phyloP scores from a whole-genome alignment of 2,797 vertebrate species.

The Cryptoblepharus egeriae region DNA sequence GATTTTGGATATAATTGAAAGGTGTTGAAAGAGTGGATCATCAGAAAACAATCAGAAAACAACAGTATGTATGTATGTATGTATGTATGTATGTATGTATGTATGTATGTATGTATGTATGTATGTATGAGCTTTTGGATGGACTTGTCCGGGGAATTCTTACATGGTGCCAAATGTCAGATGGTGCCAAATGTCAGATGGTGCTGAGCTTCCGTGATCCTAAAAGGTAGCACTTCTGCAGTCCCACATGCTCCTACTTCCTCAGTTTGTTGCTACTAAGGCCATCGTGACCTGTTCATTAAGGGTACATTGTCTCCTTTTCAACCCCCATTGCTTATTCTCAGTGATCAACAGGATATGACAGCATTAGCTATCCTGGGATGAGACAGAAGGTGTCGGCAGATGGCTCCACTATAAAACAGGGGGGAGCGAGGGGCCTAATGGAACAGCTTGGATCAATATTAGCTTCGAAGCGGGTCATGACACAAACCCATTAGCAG shows the following conservation, averaged over 20 bases:
- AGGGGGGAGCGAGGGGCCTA: neutral
- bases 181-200: neutral
- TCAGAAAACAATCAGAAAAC: too few species aligned
- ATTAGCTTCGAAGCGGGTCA: constrained; percentile 6
- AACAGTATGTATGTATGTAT: too few species aligned
- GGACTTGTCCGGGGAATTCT: neutral
- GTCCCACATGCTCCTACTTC: too few species aligned
- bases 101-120: too few species aligned
- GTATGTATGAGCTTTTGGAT: neutral
- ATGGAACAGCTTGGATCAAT: constrained; percentile 10
- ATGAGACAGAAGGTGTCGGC: constrained; percentile 8
- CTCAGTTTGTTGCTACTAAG: too few species aligned
- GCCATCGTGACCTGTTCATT: neutral
- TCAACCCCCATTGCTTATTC: neutral
- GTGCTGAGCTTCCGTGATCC: neutral
- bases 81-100: too few species aligned
- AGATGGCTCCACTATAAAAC: constrained; percentile 13
- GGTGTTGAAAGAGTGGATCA: too few species aligned
- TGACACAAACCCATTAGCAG: neutral
- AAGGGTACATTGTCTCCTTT: neutral
- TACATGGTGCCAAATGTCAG: neutral
- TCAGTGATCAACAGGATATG: neutral
- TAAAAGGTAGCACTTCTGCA: neutral
- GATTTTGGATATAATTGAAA: too few species aligned
- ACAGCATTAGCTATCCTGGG: neutral